phyloP scores from a whole-genome alignment of 2,797 vertebrate species.

The Sebastes reedi region DNA sequence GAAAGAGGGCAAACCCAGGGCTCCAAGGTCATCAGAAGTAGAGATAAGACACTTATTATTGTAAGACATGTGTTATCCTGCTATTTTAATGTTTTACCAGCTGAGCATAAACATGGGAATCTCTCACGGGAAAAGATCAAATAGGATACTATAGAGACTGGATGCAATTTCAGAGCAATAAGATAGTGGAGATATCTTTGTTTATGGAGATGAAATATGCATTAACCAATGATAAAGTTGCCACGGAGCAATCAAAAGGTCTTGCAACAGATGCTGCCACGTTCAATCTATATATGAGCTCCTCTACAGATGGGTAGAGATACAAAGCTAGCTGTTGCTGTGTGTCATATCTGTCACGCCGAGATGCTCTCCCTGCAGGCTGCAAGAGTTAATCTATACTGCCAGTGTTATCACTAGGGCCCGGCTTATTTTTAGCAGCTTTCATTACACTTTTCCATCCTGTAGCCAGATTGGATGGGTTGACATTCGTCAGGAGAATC shows the following conservation, averaged over 20 bases:
- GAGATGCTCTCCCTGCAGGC: constrained; percentile 37
- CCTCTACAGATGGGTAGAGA: constrained; percentile 22
- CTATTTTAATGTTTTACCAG: constrained; percentile 55
- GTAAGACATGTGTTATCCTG: constrained; percentile 55
- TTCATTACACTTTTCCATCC: constrained; percentile 77
- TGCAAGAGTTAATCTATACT: constrained; percentile 77
- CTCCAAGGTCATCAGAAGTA: constrained; percentile 50
- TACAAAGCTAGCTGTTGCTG: constrained; percentile 38
- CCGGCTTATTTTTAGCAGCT: constrained; percentile 80
- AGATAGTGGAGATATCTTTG: constrained; percentile 59
- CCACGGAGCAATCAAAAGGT: constrained; percentile 57
- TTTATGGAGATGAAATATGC: constrained; percentile 67
- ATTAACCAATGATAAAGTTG: constrained; percentile 61
- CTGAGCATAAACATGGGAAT: constrained; percentile 54
- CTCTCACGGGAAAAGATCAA: constrained; percentile 71
- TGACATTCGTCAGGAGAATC: constrained; percentile 73
- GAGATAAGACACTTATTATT: constrained; percentile 58
- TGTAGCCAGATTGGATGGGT: constrained; percentile 66
- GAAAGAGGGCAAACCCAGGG: constrained; percentile 41
- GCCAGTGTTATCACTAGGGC: constrained; percentile 61
- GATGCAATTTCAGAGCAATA: constrained; percentile 75
- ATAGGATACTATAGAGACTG: constrained; percentile 40
- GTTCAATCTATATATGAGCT: constrained; percentile 24
- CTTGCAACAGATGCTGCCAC: constrained; percentile 45
- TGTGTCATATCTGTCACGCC: constrained; percentile 44